Evolutionary conservation across 2,797 vertebrate species (phyloP).

Genomic region (Girardinus metallicus): DNA sequence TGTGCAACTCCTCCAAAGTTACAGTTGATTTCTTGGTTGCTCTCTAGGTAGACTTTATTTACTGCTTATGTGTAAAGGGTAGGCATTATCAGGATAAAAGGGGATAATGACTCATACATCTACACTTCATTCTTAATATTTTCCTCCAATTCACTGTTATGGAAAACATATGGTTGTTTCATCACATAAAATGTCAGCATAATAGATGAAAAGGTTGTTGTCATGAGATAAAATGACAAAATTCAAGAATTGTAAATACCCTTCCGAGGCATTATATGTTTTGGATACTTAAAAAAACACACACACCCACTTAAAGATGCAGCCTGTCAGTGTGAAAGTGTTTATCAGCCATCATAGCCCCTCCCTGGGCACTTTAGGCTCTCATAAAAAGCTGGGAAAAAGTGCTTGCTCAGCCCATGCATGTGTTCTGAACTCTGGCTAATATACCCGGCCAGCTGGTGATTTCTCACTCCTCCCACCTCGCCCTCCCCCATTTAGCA

Average conservation of each 20-base stretch:
- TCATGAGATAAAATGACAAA: neutral
- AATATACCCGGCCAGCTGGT: constrained; percentile 56
- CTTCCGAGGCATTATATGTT: neutral
- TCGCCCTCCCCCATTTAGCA: constrained; percentile 34
- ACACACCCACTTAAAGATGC: constrained; percentile 8
- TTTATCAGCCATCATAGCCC: constrained; percentile 38
- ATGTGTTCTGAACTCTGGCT: constrained; percentile 41
- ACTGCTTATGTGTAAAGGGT: neutral
- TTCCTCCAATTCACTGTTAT: neutral
- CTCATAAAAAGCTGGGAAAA: constrained; percentile 56
- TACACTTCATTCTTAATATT: constrained; percentile 4
- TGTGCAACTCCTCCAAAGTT: neutral
- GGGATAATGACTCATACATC: neutral
- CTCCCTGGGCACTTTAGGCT: constrained; percentile 37
- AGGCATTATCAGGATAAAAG: neutral
- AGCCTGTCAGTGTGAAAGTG: constrained; percentile 32
- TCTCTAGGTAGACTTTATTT: neutral
- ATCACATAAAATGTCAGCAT: neutral
- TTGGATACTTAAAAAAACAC: neutral
- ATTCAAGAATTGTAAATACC: neutral
- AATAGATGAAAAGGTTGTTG: neutral
- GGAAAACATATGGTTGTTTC: neutral
- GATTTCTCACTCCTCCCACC: constrained; percentile 39
- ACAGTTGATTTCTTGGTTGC: neutral
- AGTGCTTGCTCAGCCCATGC: constrained; percentile 62